Conservation (phyloP, 2,888 invertebrate species). For the Busseola fusca region DNA sequence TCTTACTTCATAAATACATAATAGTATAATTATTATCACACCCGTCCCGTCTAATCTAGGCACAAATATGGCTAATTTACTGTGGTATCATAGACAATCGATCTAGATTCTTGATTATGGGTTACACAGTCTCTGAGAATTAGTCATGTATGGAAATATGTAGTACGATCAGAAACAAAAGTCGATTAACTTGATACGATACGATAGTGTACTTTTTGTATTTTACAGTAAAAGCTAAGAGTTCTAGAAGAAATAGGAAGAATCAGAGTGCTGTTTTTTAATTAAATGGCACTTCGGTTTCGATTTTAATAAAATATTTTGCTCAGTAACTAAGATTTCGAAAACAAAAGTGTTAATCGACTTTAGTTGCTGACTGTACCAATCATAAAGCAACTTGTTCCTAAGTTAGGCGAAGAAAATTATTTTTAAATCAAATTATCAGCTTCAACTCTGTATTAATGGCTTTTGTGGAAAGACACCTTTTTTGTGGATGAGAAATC, state of each 20-base stretch:
- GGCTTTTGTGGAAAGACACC: neutral
- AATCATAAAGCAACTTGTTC: neutral
- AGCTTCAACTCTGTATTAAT: neutral
- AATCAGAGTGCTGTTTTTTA: no score
- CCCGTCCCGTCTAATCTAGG: constrained; percentile 23
- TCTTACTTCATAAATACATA: constrained; percentile 14
- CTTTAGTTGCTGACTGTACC: no score
- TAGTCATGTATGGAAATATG: constrained; percentile 30
- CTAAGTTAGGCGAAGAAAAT: neutral
- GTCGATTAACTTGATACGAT: no score
- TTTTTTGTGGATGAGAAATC: no score
- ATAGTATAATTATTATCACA: constrained; percentile 20
- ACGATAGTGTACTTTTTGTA: no score
- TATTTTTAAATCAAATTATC: neutral
- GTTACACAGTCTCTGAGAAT: constrained; percentile 26
- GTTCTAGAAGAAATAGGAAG: no score
- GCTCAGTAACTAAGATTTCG: no score
- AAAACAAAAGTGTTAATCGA: no score
- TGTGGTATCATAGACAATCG: constrained; percentile 38
- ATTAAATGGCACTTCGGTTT: no score
- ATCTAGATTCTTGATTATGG: constrained; percentile 43
- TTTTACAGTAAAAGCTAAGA: no score
- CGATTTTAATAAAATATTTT: no score
- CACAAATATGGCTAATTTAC: constrained; percentile 32
- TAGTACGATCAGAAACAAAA: neutral